These are phyloP conservation scores for Caenorhabditis auriculariae DNA, from an alignment of 2,888 invertebrate genomes.

Conservation along the genomic window DNA sequence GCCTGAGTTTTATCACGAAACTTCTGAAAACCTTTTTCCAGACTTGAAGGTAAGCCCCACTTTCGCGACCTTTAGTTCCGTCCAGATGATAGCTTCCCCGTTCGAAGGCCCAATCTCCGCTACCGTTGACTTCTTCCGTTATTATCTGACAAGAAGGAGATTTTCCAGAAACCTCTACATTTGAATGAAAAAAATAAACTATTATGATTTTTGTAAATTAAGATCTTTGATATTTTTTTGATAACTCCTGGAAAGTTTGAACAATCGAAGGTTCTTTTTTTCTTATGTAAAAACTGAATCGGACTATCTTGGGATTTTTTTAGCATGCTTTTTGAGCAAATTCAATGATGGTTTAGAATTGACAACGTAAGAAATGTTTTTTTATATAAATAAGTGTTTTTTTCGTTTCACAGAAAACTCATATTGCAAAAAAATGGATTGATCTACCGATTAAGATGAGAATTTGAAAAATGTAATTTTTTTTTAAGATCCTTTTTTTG, in stretches of 20 bases:
- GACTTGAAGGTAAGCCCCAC: conserved; percentile 61
- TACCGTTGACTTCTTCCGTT: conserved; percentile 64
- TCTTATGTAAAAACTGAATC: too few species aligned
- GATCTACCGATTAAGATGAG: too few species aligned
- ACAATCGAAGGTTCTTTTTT: too few species aligned
- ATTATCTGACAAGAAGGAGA: conserved; percentile 47
- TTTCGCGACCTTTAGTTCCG: conserved; percentile 60
- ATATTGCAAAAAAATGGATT: too few species aligned
- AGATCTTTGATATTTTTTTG: neutral
- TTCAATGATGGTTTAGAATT: too few species aligned
- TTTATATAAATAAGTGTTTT: too few species aligned
- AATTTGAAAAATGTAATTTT: neutral
- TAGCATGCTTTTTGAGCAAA: too few species aligned
- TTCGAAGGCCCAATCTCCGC: conserved; percentile 63
- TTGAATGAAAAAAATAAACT: too few species aligned
- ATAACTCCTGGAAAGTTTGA: neutral
- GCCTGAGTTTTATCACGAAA: neutral
- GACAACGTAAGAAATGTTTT: too few species aligned
- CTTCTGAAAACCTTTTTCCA: conserved; percentile 42
- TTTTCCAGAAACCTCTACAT: neutral
- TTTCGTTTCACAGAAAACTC: too few species aligned
- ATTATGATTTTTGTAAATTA: too few species aligned
- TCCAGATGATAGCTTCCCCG: conserved; percentile 62
- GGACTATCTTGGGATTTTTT: too few species aligned
- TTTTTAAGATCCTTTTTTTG: neutral